Conservation (phyloP, 2,797 vertebrate species). For the Neosilurus hyrtlii region DNA sequence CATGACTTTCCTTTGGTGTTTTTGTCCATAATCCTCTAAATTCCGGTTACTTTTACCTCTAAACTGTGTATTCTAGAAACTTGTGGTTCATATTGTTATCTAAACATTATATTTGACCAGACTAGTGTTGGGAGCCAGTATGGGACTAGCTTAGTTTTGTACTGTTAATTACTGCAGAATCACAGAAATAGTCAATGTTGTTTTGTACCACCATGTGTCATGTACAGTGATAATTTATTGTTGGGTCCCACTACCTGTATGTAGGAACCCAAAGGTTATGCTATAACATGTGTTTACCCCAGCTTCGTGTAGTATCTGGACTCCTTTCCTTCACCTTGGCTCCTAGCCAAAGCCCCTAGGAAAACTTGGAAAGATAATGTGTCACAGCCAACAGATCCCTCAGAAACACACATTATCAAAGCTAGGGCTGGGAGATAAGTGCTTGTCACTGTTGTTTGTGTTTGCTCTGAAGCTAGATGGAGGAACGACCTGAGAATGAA, state of each 20-base stretch:
- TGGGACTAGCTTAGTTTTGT: conserved; percentile 26
- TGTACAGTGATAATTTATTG: conserved; percentile 3
- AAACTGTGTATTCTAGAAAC: background rate
- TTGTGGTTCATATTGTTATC: background rate
- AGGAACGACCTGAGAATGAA: conserved; percentile 40
- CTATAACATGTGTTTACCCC: conserved; percentile 30
- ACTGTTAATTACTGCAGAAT: conserved; percentile 39
- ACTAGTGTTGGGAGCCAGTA: conserved; percentile 33
- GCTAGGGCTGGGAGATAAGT: conserved; percentile 43
- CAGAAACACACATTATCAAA: conserved; percentile 46
- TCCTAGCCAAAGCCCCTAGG: conserved; percentile 25
- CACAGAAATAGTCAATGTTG: conserved; percentile 15
- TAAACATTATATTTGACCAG: background rate
- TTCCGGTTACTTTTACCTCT: background rate
- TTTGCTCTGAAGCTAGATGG: conserved; percentile 30
- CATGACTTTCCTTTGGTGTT: background rate
- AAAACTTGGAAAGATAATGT: conserved; percentile 38
- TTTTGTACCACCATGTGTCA: background rate
- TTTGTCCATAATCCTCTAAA: background rate
- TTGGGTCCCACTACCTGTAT: conserved; percentile 18
- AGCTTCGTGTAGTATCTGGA: conserved; percentile 38
- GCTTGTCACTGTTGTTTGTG: conserved; percentile 43
- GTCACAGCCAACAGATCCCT: conserved; percentile 31
- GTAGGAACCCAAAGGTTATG: conserved; percentile 34
- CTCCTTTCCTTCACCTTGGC: conserved; percentile 40